Evolutionary conservation across 2,797 vertebrate genomes (phyloP).

Genomic region (Cyprinodon diabolis): DNA sequence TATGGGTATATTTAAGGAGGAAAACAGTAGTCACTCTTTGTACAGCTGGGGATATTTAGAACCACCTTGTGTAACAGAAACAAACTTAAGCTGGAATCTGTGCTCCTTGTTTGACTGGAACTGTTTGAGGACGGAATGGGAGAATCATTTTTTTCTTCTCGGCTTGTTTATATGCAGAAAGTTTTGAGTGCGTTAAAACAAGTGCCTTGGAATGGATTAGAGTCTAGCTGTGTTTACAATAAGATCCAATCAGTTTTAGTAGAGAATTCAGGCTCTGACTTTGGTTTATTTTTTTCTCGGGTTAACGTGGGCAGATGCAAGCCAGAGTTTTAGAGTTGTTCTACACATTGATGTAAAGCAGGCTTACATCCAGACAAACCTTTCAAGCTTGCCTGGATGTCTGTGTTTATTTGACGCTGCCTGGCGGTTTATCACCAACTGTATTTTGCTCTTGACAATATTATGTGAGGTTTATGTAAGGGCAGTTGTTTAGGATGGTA

Average conservation of each 20-base stretch:
- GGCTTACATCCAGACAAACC: slow-evolving; percentile 5
- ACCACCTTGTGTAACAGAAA: slow-evolving; percentile 22
- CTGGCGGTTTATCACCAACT: slow-evolving; percentile 24
- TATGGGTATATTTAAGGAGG: slow-evolving; percentile 13
- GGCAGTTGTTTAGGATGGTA: not conserved
- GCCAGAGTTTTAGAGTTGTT: slow-evolving; percentile 11
- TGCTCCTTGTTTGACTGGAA: slow-evolving; percentile 29
- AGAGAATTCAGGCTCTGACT: slow-evolving; percentile 25
- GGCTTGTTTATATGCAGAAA: slow-evolving; percentile 42
- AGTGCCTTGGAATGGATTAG: not conserved
- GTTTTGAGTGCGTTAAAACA: slow-evolving; percentile 30
- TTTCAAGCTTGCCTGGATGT: not conserved
- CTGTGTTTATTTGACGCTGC: slow-evolving; percentile 2
- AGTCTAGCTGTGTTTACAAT: slow-evolving; percentile 26
- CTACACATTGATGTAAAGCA: slow-evolving; percentile 5
- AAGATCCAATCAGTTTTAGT: slow-evolving; percentile 17
- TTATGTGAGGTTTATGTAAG: not conserved
- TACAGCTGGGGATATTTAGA: slow-evolving; percentile 8
- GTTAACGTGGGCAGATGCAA: slow-evolving; percentile 14
- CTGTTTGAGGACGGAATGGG: slow-evolving; percentile 30
- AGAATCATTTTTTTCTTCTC: slow-evolving; percentile 3
- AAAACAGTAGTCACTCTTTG: not conserved
- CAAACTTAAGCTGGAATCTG: slow-evolving; percentile 40
- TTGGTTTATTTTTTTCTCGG: slow-evolving; percentile 19
- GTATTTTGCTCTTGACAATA: not conserved